Percentiles rank a stretch among this genome's conserved stretches.
Evolutionary conservation across 2,797 vertebrate species (phyloP).

Genomic region (Macropodus opercularis): DNA sequence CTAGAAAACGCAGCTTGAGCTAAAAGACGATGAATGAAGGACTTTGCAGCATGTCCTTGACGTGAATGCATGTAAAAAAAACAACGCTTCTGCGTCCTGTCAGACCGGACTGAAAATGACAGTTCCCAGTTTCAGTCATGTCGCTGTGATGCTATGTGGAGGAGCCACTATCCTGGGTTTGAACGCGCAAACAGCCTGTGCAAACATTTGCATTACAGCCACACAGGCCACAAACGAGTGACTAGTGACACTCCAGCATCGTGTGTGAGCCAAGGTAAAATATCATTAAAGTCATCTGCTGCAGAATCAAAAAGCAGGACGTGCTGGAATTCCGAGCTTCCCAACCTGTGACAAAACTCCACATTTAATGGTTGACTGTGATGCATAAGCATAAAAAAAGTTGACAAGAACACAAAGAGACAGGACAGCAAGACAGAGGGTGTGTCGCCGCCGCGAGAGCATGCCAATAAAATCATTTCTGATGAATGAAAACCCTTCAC

Average conservation of each 20-base stretch:
- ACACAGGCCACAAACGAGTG: neutral
- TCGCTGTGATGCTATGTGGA: neutral
- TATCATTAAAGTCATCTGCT: neutral
- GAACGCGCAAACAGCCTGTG: slow-evolving; percentile 21
- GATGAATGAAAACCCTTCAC: neutral
- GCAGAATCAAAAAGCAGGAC: slow-evolving; percentile 1
- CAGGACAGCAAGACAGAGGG: too few species aligned
- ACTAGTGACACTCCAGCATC: neutral
- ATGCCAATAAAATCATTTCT: slow-evolving; percentile 13
- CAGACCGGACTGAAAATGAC: neutral
- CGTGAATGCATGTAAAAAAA: too few species aligned
- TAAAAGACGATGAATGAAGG: slow-evolving; percentile 3
- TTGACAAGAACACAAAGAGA: neutral
- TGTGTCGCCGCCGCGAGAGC: neutral
- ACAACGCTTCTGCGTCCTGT: too few species aligned
- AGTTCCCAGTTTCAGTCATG: neutral
- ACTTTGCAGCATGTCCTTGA: neutral
- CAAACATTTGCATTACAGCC: slow-evolving; percentile 33
- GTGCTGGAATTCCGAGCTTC: neutral
- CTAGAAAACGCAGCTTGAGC: neutral
- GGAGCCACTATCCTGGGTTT: neutral
- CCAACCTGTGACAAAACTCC: too few species aligned
- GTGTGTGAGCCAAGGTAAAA: too few species aligned
- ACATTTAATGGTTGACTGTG: neutral
- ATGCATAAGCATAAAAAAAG: too few species aligned